Evolutionary conservation across 1,140 invertebrate genomes (phyloP), one percentile per base, ranked within the genome.

Genomic region (Pemphigus obesinymphae): DNA sequence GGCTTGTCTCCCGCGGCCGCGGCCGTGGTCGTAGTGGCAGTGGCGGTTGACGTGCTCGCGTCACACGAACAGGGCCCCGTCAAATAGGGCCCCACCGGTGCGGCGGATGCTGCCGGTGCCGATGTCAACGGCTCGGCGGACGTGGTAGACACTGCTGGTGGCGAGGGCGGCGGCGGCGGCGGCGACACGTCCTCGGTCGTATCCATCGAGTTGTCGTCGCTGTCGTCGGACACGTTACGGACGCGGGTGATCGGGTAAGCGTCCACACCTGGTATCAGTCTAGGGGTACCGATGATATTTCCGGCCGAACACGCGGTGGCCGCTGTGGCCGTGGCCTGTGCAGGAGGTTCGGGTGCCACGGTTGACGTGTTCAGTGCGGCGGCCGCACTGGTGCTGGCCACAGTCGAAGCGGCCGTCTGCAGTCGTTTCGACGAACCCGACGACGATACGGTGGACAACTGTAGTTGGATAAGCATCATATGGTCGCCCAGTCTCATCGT

Each of bases 391-490:
- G 40, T 68, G 43, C 31, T 53, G 10, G 53, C 55, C 37, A 58
- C 53, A 0, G 53, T 72, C 48, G 82, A 50, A 15, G 68, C 66
- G 43, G 61, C 82, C 5, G 82, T 40, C n/a, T 61, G 53, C 7
- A 45, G 45, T 23, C 61, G 26, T 50, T 82, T 72, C n/a, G 80
- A 82, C 20, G 61, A 68, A 34, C 61, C 80, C 0, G 80, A 68
- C 13, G 48, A 70, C 50, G 76, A 83, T 4, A 96, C 91, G 17
- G 95, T 96, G 63, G 95, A 96, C 75, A 98, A 88, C 86, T 97
- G 96, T 53, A 97, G 88, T 87, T 97, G 96, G 82, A 98, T 97
- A 81, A 97, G 90, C 96, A 97, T 97, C 94, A 97, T 96, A 88
- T 97, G 96, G 86, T 97, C 96, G 31, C 96, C 96, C 17, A 97